These are phyloP conservation scores for Xiphydria camelus DNA, from an alignment of 2,888 invertebrate species.

Conservation along the genomic window DNA sequence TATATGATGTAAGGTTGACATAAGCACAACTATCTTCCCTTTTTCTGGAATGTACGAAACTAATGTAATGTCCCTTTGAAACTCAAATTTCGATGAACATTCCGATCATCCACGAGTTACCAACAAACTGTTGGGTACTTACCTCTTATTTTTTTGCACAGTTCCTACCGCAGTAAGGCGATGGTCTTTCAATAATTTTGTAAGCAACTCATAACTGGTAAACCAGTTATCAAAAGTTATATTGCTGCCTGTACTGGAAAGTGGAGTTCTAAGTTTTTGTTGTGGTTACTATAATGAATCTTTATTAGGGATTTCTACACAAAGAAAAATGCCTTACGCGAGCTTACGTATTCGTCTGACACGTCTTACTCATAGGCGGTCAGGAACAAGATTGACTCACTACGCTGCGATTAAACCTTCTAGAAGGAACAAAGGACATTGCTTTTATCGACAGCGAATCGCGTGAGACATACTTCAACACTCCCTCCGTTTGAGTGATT, in stretches of 20 bases:
- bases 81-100: conserved; percentile 12
- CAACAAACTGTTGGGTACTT: conserved; percentile 22
- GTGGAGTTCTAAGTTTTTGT: too few species aligned
- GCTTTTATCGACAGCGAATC: too few species aligned
- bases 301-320: too few species aligned
- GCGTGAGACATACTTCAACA: too few species aligned
- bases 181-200: conserved; percentile 26
- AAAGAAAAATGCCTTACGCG: too few species aligned
- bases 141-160: conserved; percentile 30
- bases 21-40: conserved; percentile 24
- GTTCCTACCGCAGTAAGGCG: conserved; percentile 23
- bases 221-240: conserved; percentile 41
- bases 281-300: too few species aligned
- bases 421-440: too few species aligned
- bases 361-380: too few species aligned
- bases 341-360: too few species aligned
- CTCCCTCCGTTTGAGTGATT: too few species aligned
- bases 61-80: conserved; percentile 14
- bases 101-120: conserved; percentile 11
- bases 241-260: conserved; percentile 32
- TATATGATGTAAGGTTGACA: conserved; percentile 26
- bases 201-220: conserved; percentile 31
- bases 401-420: too few species aligned
- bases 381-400: too few species aligned
- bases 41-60: conserved; percentile 37